A percentile compares a stretch with the other conserved stretches of the same genome.
Evolutionary conservation across 2,113 vertebrate genomes (phyloP).

Genomic region (Tamias sibiricus): DNA sequence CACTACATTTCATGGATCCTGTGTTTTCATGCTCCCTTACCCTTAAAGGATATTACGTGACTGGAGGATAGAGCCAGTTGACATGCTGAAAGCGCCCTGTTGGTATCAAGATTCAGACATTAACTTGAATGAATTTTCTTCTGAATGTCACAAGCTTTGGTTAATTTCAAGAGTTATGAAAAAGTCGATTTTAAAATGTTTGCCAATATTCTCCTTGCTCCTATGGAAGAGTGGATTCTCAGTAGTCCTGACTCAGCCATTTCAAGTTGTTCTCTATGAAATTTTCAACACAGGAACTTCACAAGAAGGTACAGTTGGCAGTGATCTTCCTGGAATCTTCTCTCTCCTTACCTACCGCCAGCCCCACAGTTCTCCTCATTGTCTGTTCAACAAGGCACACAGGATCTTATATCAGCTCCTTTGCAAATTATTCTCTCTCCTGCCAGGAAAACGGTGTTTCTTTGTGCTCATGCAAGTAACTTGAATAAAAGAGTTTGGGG

Average conservation of each 20-base stretch:
- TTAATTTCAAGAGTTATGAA: background rate
- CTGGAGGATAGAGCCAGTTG: background rate
- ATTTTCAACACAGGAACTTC: no score
- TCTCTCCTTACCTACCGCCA: background rate
- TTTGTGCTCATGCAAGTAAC: no score
- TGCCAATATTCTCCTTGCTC: background rate
- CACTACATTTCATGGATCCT: background rate
- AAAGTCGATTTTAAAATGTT: background rate
- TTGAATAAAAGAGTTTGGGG: background rate
- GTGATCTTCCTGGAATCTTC: rapidly evolving
- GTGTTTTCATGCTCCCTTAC: background rate
- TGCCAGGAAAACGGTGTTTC: background rate
- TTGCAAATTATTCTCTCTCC: background rate
- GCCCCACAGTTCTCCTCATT: background rate
- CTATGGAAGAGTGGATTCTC: background rate
- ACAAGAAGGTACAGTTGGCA: rapidly evolving
- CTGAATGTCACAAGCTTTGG: background rate
- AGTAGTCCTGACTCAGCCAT: background rate
- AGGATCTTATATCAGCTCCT: background rate
- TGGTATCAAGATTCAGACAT: background rate
- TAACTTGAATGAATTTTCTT: background rate
- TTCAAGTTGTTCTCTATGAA: background rate
- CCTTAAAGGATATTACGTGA: background rate
- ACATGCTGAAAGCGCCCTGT: background rate
- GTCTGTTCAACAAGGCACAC: background rate